Conservation (phyloP, 2,797 vertebrate species). For the Sebastes dallii region DNA sequence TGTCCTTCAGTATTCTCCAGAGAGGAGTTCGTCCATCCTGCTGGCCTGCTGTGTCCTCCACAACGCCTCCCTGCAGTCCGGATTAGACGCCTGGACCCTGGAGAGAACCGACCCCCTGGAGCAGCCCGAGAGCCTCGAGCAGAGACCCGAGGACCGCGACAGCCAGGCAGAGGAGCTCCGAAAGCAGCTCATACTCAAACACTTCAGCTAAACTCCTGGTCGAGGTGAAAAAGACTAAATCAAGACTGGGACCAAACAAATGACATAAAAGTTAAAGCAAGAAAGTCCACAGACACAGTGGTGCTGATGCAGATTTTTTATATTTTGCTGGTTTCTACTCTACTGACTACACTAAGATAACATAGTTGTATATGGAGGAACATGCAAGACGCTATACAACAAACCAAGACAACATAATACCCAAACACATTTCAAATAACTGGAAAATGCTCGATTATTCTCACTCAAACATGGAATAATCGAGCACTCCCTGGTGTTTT, state of each 20-base stretch:
- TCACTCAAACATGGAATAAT: conserved; percentile 30
- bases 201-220: conserved; percentile 84
- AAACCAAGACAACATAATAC: conserved; percentile 42
- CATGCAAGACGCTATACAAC: conserved; percentile 76
- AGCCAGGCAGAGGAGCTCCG: conserved; percentile 86
- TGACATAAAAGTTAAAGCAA: conserved; percentile 11
- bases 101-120: conserved; percentile 84
- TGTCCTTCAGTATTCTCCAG: conserved; percentile 89
- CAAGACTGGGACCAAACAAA: neutral
- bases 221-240: neutral
- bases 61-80: conserved; percentile 92
- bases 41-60: conserved; percentile 96
- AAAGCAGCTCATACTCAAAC: conserved; percentile 87
- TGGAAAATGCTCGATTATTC: conserved; percentile 35
- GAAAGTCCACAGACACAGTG: conserved; percentile 34
- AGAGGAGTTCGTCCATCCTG: conserved; percentile 93
- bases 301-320: conserved; percentile 83
- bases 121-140: conserved; percentile 83
- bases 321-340: conserved; percentile 83
- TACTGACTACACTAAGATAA: conserved; percentile 80
- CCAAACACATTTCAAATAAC: conserved; percentile 55
- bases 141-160: conserved; percentile 87
- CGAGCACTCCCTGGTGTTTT: conserved; percentile 10
- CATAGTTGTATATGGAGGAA: conserved; percentile 68
- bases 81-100: conserved; percentile 91